phyloP scores from a whole-genome alignment of 92 coral and sea anemone genomes.

The Phenganax marumi region DNA sequence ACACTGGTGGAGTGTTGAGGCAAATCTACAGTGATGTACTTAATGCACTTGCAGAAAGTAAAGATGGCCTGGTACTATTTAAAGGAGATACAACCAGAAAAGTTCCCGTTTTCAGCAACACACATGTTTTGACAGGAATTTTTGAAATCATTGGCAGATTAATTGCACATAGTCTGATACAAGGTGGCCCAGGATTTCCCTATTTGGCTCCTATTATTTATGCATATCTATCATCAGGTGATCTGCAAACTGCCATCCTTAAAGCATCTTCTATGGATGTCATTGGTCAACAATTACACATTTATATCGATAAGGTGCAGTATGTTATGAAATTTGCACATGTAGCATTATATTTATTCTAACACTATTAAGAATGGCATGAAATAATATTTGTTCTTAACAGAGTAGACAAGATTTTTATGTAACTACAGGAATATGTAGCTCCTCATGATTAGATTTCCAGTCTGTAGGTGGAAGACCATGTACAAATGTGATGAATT shows the following conservation, averaged over 20 bases:
- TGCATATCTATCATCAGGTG: neutral
- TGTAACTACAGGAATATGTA: too few relatives aligned
- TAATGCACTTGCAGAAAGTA: conserved; percentile 40
- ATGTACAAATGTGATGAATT: too few relatives aligned
- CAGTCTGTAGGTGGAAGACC: too few relatives aligned
- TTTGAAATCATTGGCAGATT: conserved; percentile 57
- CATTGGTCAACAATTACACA: neutral
- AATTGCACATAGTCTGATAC: conserved; percentile 63
- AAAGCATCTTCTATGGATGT: neutral
- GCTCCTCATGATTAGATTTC: too few relatives aligned
- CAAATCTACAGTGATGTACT: conserved; percentile 55
- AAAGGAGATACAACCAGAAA: conserved; percentile 37
- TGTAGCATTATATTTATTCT: too few relatives aligned
- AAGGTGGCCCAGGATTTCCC: too few relatives aligned
- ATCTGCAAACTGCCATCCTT: neutral
- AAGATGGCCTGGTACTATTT: conserved; percentile 43
- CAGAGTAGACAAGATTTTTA: too few relatives aligned
- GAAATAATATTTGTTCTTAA: too few relatives aligned
- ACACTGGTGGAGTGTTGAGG: conserved; percentile 61
- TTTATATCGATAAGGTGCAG: neutral
- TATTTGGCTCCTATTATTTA: neutral
- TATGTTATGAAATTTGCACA: neutral
- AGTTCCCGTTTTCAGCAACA: conserved; percentile 59
- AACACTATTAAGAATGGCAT: too few relatives aligned
- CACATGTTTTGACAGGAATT: conserved; percentile 55